Evolutionary conservation across 2,113 vertebrate species (phyloP).

Genomic region (Sula dactylatra): DNA sequence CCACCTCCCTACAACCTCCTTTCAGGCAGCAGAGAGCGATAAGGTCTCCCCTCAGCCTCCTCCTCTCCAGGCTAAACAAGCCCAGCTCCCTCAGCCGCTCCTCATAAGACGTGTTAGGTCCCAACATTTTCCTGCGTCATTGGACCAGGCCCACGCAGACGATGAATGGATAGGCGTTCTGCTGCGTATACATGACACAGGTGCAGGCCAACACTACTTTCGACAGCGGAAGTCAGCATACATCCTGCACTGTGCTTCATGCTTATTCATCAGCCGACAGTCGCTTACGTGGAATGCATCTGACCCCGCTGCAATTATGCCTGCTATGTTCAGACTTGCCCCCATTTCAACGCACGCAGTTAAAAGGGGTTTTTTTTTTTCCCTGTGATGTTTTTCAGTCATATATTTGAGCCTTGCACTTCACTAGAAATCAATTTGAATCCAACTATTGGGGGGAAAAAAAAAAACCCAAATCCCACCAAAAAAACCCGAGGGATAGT

Average conservation of each 20-base stretch:
- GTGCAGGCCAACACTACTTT: not conserved
- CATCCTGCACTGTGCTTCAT: not conserved
- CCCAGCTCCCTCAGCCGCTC: too few relatives aligned
- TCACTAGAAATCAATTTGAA: not conserved
- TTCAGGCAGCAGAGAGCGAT: too few relatives aligned
- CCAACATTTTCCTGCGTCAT: fast-evolving
- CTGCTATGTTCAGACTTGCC: not conserved
- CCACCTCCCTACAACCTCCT: too few relatives aligned
- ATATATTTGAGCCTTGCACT: not conserved
- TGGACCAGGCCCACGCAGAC: not conserved
- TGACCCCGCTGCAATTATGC: not conserved
- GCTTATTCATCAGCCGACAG: not conserved
- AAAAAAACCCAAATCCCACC: not conserved
- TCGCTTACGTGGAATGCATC: not conserved
- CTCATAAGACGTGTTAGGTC: not conserved
- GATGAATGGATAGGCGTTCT: not conserved
- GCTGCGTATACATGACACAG: not conserved
- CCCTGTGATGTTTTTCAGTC: not conserved
- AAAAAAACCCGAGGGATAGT: not conserved
- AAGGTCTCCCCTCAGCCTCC: too few relatives aligned
- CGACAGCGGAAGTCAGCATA: fast-evolving
- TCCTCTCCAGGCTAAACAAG: too few relatives aligned
- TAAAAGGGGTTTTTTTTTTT: not conserved
- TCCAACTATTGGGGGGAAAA: not conserved
- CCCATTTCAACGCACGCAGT: not conserved